Evolutionary conservation across 2,113 vertebrate genomes (phyloP), one percentile per base, ranked within the genome.

Genomic region (Poecilia latipinna): DNA sequence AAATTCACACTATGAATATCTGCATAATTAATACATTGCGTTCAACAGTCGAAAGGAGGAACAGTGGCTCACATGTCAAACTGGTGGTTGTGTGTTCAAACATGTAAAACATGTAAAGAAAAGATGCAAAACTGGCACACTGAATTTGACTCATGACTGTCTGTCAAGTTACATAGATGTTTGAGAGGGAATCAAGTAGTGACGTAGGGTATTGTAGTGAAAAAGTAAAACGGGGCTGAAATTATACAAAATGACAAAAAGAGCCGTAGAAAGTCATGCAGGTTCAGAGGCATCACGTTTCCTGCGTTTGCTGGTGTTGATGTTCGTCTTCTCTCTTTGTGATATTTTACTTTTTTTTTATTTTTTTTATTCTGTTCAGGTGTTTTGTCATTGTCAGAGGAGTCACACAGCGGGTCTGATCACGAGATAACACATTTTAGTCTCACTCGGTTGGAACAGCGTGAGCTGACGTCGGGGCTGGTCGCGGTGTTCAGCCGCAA

Each of bases 31-130:
- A 42, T 42, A 4, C 39, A 42, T 12, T 37, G 10, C 11, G 10
- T 37, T 37, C 35, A 37, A 37, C 35, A 37, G 75, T 73, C 19
- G 10, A 69, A 63, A 22, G 63, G 13, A 0, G 19, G 17, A 24
- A 65, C 74, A 28, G 8, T 51, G 65, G 74, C 32, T 75, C 28
- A 12, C 33, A 86, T 87, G 72, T 22, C 80, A 57, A 84, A 88
- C 42, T 33, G 42, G 35, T 70, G 75, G 69, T 87, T 82, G 80
- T 88, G 29, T 84, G 80, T 88, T 86, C 80, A 70, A 86, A 83
- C 83, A 83, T 86, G 77, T 54, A 85, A 88, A 83, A 24, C 26
- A 5, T 82, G 80, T 42, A 6, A 54, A 54, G 7, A 4, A 86
- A 62, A 19, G 54, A 84, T 89, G 78, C 62, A 88, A 87, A 90